Conservation (phyloP, 23 tunicate genomes). For the Halocynthia aurantium region DNA sequence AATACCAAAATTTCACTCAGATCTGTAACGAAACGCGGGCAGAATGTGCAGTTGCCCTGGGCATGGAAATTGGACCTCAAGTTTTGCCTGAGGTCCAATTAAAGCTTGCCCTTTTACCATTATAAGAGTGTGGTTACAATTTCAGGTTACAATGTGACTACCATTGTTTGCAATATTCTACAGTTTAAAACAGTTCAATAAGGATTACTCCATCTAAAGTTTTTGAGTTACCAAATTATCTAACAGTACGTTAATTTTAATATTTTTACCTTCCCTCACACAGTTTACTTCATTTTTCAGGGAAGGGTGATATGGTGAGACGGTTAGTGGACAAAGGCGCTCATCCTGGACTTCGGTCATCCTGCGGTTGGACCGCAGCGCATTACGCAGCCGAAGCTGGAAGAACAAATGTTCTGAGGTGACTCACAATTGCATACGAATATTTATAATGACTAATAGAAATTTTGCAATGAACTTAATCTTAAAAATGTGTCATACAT, state of each 20-base stretch:
- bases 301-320: conserved; percentile 70
- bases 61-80: no score
- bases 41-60: no score
- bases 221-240: not conserved
- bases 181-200: no score
- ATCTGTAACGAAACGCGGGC: no score
- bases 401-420: conserved; percentile 73
- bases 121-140: no score
- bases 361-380: conserved; percentile 89
- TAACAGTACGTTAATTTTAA: not conserved
- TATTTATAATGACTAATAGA: not conserved
- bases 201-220: not conserved
- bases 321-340: conserved; percentile 79
- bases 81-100: no score
- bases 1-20: no score
- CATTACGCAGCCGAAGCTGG: conserved; percentile 94
- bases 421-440: not conserved
- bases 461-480: not conserved
- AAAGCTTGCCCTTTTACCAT: no score
- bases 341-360: conserved; percentile 75
- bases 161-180: no score
- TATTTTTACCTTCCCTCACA: not conserved
- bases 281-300: conserved; percentile 1
- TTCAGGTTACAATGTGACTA: no score
- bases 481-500: not conserved